Base-by-base conservation (phyloP, 2,797 vertebrate species). In the Simalia tracyae region DNA sequence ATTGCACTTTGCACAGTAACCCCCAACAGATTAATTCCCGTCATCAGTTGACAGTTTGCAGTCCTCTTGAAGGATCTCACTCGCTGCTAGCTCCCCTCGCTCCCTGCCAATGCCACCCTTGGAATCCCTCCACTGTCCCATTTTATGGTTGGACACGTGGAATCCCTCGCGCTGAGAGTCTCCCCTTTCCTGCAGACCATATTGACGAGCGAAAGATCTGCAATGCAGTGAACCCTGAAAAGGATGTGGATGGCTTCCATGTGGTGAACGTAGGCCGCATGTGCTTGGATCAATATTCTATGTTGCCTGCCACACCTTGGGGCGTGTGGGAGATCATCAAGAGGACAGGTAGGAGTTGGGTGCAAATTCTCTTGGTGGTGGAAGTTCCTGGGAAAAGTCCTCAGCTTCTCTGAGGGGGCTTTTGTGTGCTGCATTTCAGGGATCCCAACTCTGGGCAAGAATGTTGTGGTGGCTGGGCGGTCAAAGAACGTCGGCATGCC, bases 401-500 rank as follows among this genome's bases (percentile, higher is more conserved):
- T 15, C n/a, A 22, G 5, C 7, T 31, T 89, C 28, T 50, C 60
- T 26, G 22, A 36, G 19, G n/a, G 5, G 42, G 15, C 76, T 24
- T 76, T 22, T 60, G 81, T 42, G 11, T 86, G 11, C 57, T 42
- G 8, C 17, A 66, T 24, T 84, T 15, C 85, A 99, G 99, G 99
- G 85, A 99, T 99, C 96, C 98, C 98, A 0, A 99, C 99, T 0
- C 94, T 99, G 66, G 99, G 99, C 56, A 99, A 99, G 97, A 99
- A 99, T 0, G 99, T 99, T 10, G 97, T 99, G 57, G 99, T 99
- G 88, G 99, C 99, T 0, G 99, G 99, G 59, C 98, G 99, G 88
- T 99, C 99, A 0, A 99, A 99, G 97, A 99, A 99, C 0, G 99
- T 99, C 22, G 99, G 99, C 1, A 99, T 99, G 99, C 99, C 99